Evolutionary conservation across 2,888 invertebrate species (phyloP).

Genomic region (Entomobrya multifasciata): DNA sequence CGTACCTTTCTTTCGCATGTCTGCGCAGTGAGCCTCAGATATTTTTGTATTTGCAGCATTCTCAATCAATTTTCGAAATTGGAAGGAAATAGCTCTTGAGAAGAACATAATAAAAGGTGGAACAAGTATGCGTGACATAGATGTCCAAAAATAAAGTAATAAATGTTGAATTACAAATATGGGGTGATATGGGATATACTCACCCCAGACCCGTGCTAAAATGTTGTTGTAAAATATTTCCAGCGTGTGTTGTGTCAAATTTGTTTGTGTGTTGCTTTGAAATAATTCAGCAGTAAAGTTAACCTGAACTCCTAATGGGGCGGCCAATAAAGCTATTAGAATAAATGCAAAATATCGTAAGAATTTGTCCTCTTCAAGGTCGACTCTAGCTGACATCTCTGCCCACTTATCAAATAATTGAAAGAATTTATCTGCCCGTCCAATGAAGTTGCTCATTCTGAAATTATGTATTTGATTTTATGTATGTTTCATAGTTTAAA

Average conservation of each 20-base stretch:
- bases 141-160: not conserved
- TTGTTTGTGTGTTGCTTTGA: too few relatives aligned
- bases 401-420: slow-evolving; percentile 32
- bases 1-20: slow-evolving; percentile 34
- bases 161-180: not conserved
- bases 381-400: not conserved
- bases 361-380: not conserved
- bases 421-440: slow-evolving; percentile 8
- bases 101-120: slow-evolving; percentile 27
- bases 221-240: not conserved
- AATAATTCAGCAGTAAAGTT: too few relatives aligned
- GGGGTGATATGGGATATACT: not conserved
- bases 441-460: not conserved
- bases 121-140: not conserved
- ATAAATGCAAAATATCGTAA: not conserved
- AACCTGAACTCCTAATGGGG: not conserved
- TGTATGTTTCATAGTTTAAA: too few relatives aligned
- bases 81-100: slow-evolving; percentile 27
- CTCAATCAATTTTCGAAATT: slow-evolving; percentile 38
- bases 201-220: not conserved
- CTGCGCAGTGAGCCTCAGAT: not conserved
- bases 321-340: not conserved
- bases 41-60: not conserved
- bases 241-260: not conserved
- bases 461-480: too few relatives aligned